phyloP scores from a whole-genome alignment of 2,888 invertebrate species.

The Tridacna crocea region DNA sequence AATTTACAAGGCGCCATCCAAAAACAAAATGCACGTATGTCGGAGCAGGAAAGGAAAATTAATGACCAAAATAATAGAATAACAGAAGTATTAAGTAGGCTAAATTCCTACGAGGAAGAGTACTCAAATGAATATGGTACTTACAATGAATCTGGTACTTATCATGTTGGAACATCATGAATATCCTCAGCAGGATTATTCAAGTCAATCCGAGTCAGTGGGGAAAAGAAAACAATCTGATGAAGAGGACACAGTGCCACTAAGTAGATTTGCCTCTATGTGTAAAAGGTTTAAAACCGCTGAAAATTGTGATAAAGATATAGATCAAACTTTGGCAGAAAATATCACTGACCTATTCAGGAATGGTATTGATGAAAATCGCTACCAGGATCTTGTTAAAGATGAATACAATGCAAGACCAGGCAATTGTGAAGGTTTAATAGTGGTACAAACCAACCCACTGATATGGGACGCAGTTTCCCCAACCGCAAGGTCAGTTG shows the following conservation, averaged over 20 bases:
- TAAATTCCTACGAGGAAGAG: not conserved
- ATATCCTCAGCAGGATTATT: no score
- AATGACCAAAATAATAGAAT: not conserved
- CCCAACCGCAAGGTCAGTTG: slow-evolving; percentile 22
- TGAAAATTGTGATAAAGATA: slow-evolving; percentile 29
- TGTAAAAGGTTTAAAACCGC: slow-evolving; percentile 26
- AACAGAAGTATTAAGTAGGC: not conserved
- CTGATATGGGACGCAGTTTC: slow-evolving; percentile 38
- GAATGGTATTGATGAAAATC: slow-evolving; percentile 44
- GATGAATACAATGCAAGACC: slow-evolving; percentile 37
- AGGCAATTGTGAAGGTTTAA: slow-evolving; percentile 42
- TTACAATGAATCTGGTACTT: not conserved
- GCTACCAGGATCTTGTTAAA: slow-evolving; percentile 37
- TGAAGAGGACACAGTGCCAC: no score
- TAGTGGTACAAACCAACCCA: slow-evolving; percentile 35
- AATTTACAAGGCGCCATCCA: not conserved
- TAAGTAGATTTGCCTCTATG: not conserved
- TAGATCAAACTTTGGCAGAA: slow-evolving; percentile 38
- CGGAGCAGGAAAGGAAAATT: not conserved
- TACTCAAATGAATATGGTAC: not conserved
- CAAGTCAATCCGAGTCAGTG: no score
- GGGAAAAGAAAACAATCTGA: no score
- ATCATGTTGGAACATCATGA: not conserved
- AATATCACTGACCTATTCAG: slow-evolving; percentile 41
- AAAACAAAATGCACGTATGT: not conserved